These are phyloP conservation scores for Crotalus tigris DNA, from an alignment of 2,113 vertebrate genomes.

Conservation along the genomic window DNA sequence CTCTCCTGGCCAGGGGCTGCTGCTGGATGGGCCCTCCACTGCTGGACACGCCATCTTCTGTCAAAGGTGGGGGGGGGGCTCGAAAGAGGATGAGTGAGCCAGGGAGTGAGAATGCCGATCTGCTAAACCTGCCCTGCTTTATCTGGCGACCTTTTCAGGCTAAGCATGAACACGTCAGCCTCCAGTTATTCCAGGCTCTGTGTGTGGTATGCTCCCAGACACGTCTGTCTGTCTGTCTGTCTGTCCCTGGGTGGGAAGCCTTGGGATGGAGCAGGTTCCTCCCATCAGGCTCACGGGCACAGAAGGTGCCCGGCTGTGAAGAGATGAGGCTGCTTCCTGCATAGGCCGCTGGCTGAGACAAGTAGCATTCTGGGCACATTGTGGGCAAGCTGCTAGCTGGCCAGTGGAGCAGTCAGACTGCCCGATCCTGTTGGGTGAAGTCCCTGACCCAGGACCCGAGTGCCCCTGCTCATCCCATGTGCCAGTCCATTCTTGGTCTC, in stretches of 20 bases:
- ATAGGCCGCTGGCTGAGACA: neutral
- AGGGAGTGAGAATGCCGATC: neutral
- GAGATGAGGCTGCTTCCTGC: neutral
- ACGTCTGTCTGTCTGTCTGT: neutral
- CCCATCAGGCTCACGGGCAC: neutral
- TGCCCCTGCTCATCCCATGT: neutral
- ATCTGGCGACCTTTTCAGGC: neutral
- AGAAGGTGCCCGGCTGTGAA: neutral
- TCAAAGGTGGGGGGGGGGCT: neutral
- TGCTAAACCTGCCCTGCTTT: neutral
- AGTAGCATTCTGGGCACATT: neutral
- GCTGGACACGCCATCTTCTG: neutral
- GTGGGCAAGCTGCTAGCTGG: neutral
- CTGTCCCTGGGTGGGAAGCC: neutral
- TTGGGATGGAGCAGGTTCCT: neutral
- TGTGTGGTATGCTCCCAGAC: neutral
- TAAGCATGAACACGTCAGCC: neutral
- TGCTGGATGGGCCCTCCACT: neutral
- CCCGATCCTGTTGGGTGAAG: neutral
- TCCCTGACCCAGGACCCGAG: neutral
- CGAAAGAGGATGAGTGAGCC: neutral
- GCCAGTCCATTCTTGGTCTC: neutral
- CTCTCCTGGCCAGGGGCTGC: neutral
- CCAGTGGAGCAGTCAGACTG: neutral
- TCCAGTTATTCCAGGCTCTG: neutral